A percentile compares a stretch with the other conserved stretches of the same genome.
These are phyloP conservation scores for Holacanthella duospinosa DNA, from an alignment of 2,888 invertebrate genomes.

Conservation along the genomic window DNA sequence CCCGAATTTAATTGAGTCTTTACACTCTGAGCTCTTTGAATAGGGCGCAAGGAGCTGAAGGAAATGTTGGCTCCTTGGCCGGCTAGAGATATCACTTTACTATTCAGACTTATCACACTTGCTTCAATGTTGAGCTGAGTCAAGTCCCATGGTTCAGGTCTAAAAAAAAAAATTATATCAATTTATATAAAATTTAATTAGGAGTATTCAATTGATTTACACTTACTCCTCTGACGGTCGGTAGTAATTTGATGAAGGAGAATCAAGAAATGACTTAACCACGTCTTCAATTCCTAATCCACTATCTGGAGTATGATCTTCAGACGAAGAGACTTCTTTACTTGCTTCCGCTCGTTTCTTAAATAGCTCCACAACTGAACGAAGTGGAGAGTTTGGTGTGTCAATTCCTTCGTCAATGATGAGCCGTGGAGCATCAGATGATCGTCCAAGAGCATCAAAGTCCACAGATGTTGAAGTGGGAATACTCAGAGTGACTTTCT, in stretches of 20 bases:
- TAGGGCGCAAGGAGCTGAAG: conserved; percentile 21
- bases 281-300: conserved; percentile 35
- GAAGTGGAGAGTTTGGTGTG: conserved; percentile 34
- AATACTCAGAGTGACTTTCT: conserved; percentile 51
- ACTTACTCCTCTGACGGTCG: conserved; percentile 59
- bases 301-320: conserved; percentile 34
- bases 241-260: conserved; percentile 65
- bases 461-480: conserved; percentile 29
- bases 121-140: conserved; percentile 78
- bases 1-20: conserved; percentile 1
- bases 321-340: conserved; percentile 15
- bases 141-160: conserved; percentile 71
- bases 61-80: conserved; percentile 51
- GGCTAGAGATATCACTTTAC: conserved; percentile 69
- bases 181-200: no score
- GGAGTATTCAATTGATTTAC: not conserved
- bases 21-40: conserved; percentile 19
- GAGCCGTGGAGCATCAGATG: not conserved
- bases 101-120: conserved; percentile 72
- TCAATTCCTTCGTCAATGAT: conserved; percentile 35
- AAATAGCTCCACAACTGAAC: conserved; percentile 32
- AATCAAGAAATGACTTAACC: conserved; percentile 44
- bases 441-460: conserved; percentile 7
- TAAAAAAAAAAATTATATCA: not conserved
- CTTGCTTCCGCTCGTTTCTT: conserved; percentile 19